Percentiles rank a stretch among this genome's conserved stretches.
Evolutionary conservation across 2,797 vertebrate genomes (phyloP).

Genomic region (Ctenopoma kingsleyae): DNA sequence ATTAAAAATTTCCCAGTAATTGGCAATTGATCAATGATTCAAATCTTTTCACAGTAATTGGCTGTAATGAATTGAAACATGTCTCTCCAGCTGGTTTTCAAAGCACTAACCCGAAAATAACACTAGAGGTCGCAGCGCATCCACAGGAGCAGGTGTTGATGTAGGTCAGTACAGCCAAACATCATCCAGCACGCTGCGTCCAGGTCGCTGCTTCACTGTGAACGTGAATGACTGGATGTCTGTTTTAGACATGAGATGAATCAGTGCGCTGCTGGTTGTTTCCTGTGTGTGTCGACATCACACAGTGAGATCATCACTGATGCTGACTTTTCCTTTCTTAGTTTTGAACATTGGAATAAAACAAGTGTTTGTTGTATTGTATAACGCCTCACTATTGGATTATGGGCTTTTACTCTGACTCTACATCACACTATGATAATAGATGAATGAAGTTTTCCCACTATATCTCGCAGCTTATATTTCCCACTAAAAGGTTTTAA

Average conservation of each 20-base stretch:
- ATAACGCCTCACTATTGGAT: too few relatives aligned
- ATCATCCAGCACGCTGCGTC: not conserved
- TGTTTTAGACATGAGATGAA: not conserved
- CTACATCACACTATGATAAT: not conserved
- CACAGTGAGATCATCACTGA: too few relatives aligned
- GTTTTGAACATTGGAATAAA: not conserved
- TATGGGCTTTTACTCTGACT: too few relatives aligned
- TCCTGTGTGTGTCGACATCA: not conserved
- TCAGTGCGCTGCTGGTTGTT: not conserved
- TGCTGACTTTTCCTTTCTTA: not conserved
- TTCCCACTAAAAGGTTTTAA: too few relatives aligned
- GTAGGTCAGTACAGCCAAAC: constrained; percentile 28
- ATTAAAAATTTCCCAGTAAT: too few relatives aligned
- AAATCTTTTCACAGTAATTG: too few relatives aligned
- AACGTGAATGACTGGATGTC: not conserved
- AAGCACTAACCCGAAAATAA: not conserved
- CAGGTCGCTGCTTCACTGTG: not conserved
- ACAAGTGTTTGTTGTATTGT: not conserved
- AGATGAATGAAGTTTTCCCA: not conserved
- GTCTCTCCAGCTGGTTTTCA: not conserved
- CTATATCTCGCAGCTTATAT: too few relatives aligned
- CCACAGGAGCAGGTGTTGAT: not conserved
- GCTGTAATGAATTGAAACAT: too few relatives aligned
- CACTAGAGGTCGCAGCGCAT: constrained; percentile 47
- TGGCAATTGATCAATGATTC: too few relatives aligned